Percentiles rank a stretch among this genome's conserved stretches.
phyloP scores from a whole-genome alignment of 2,888 invertebrate genomes.

The Drosophila mettleri region DNA sequence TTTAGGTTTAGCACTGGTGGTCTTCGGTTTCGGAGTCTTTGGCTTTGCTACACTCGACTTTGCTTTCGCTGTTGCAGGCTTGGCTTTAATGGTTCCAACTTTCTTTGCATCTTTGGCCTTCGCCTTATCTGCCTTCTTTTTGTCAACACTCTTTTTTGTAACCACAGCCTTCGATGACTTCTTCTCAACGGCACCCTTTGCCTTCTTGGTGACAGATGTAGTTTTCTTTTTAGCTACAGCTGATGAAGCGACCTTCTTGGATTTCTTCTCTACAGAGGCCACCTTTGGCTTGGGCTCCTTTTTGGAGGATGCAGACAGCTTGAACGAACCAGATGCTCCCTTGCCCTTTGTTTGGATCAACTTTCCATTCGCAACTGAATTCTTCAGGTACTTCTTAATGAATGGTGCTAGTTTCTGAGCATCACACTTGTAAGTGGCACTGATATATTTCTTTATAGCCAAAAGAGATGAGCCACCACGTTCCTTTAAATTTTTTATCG shows the following conservation, averaged over 20 bases:
- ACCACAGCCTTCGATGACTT: constrained; percentile 37
- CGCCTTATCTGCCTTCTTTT: constrained; percentile 44
- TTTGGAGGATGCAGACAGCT: constrained; percentile 53
- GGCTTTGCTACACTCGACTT: constrained; percentile 35
- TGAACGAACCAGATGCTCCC: constrained; percentile 64
- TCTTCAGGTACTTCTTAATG: constrained; percentile 87
- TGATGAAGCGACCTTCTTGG: constrained; percentile 25
- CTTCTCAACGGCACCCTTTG: constrained; percentile 32
- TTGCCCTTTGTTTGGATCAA: constrained; percentile 79
- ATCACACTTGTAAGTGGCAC: constrained; percentile 57
- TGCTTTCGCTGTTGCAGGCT: constrained; percentile 37
- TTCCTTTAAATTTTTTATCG: constrained; percentile 52
- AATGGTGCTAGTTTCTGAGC: constrained; percentile 84
- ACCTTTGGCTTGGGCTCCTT: constrained; percentile 46
- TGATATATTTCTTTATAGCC: constrained; percentile 60
- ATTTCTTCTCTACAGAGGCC: constrained; percentile 40
- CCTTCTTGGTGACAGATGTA: constrained; percentile 24
- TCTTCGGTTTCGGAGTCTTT: constrained; percentile 39
- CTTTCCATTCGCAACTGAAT: constrained; percentile 86
- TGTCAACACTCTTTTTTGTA: constrained; percentile 46
- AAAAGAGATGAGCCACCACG: constrained; percentile 58
- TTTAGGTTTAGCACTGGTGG: constrained; percentile 34
- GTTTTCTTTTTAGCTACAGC: constrained; percentile 22
- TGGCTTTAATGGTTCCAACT: constrained; percentile 44
- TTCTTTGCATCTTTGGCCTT: constrained; percentile 53